Evolutionary conservation across 2,888 invertebrate genomes (phyloP).

Genomic region (Stramonita haemastoma): DNA sequence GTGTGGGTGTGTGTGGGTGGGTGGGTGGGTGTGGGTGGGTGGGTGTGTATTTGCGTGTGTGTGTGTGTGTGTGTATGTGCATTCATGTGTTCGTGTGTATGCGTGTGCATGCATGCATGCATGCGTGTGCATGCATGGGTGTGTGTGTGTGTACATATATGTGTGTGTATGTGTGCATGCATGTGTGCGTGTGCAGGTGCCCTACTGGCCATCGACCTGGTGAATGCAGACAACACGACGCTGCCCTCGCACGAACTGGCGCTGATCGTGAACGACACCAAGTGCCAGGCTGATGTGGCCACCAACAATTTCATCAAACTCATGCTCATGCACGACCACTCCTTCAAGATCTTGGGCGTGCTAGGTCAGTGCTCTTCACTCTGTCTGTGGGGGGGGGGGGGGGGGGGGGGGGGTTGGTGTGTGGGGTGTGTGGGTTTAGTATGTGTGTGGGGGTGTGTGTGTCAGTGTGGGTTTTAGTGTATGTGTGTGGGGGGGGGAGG

Average conservation of each 20-base stretch:
- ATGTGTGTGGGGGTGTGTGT: no score
- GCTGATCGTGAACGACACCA: conserved; percentile 82
- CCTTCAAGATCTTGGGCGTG: conserved; percentile 84
- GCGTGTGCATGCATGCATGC: no score
- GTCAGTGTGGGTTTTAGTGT: no score
- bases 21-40: no score
- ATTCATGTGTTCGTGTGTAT: no score
- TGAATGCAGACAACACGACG: conserved; percentile 82
- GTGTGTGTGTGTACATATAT: no score
- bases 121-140: no score
- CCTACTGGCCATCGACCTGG: conserved; percentile 82
- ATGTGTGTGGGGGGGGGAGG: no score
- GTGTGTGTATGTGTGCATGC: background rate
- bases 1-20: conserved; percentile 42
- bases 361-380: conserved; percentile 80
- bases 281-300: conserved; percentile 85
- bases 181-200: conserved; percentile 80
- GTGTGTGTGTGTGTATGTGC: conserved; percentile 80
- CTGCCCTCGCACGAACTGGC: conserved; percentile 82
- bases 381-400: no score
- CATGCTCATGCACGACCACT: conserved; percentile 80
- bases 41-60: background rate
- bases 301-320: conserved; percentile 87
- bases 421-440: no score
- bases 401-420: no score